Evolutionary conservation across 2,888 invertebrate species (phyloP), one percentile per base, ranked within the genome.

Genomic region (Yponomeuta cagnagella): DNA sequence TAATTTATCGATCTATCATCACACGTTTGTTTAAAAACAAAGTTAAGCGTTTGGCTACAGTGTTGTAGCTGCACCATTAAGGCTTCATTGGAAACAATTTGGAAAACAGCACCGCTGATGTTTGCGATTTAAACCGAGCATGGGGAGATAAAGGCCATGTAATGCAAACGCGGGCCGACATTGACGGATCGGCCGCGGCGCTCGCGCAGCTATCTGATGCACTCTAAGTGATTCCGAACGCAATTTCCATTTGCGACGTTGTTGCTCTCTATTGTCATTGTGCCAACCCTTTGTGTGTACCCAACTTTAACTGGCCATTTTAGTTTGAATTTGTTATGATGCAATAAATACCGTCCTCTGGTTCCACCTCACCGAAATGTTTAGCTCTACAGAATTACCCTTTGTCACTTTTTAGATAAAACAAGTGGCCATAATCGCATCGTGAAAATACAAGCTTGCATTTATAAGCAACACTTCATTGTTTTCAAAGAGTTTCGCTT

Each of bases 121-220:
- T 88, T 86, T 85, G 88, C 89, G 88, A 90, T 90, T 88, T 84
- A 85, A 88, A 82, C 80, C 83, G 82, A 84, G 85, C 84, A 81
- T 79, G 82, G 79, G 82, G 86, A 86, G 90, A 91, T 91, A 91
- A 90, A 90, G 83, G 88, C 87, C 81, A 84, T 86, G 90, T 87
- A 91, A 92, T 90, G 90, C 90, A 90, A 90, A 90, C 90, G 83
- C 86, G 77, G 85, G 74, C 83, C 85, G 92, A 91, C 92, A 89
- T 84, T 90, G 92, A 91, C 89, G 88, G 89, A 91, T 91, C 90
- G 92, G 87, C 81, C 83, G 86, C 85, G 80, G 85, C 84, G 86
- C 85, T 82, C 85, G 86, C 83, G 63, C 64, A 48, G 66, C 88
- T 90, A 90, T 91, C 90, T 90, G 92, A 92, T 92, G 89, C 86